phyloP scores from a whole-genome alignment of 2,113 vertebrate genomes.

The Misgurnus anguillicaudatus region DNA sequence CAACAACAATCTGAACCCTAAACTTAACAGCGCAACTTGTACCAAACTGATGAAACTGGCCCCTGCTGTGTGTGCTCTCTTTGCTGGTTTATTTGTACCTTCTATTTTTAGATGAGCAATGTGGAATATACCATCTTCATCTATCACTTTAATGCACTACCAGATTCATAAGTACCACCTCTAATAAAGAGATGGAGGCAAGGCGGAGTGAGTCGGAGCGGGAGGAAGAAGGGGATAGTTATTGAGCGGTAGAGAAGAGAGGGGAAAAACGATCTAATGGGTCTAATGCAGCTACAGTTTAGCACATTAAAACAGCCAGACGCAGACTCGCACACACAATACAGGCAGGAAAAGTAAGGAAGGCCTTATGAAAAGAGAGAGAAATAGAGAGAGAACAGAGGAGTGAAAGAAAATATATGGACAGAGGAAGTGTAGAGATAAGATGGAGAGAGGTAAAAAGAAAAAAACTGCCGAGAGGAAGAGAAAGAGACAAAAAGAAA shows the following conservation, averaged over 20 bases:
- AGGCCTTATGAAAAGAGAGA: neutral
- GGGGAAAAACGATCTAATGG: slow-evolving; percentile 27
- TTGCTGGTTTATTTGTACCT: slow-evolving; percentile 15
- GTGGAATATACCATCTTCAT: slow-evolving; percentile 36
- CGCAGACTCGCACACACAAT: neutral
- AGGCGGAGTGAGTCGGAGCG: slow-evolving; percentile 24
- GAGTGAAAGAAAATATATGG: slow-evolving; percentile 4
- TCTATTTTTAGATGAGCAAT: slow-evolving; percentile 33
- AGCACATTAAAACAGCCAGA: slow-evolving; percentile 28
- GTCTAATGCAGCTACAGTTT: slow-evolving; percentile 40
- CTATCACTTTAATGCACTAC: slow-evolving; percentile 40
- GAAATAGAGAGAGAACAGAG: neutral
- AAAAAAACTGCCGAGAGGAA: neutral
- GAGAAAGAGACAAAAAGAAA: slow-evolving; percentile 5
- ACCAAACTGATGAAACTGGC: neutral
- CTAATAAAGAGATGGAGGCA: slow-evolving; percentile 32
- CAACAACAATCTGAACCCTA: neutral
- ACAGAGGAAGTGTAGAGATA: neutral
- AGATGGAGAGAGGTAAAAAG: neutral
- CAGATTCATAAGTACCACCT: slow-evolving; percentile 39
- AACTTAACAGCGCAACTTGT: slow-evolving; percentile 8
- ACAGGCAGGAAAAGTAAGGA: neutral
- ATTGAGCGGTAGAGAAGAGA: slow-evolving; percentile 24
- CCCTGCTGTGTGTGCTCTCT: slow-evolving; percentile 8
- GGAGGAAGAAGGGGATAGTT: slow-evolving; percentile 29